Conservation (phyloP, 2,888 invertebrate genomes). For the Lydus trimaculatus region DNA sequence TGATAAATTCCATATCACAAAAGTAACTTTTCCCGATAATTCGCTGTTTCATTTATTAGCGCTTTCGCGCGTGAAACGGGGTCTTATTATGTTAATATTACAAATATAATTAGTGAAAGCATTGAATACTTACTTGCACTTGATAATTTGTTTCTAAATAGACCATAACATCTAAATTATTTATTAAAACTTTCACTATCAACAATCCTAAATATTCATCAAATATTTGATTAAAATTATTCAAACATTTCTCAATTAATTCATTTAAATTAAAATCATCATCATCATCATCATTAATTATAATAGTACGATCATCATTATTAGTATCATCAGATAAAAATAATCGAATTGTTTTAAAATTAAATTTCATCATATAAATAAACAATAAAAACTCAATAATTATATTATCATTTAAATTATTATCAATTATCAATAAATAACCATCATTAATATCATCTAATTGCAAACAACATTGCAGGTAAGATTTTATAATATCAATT, state of each 20-base stretch:
- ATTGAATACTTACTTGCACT: slow-evolving; percentile 33
- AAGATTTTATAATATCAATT: slow-evolving; percentile 22
- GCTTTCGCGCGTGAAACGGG: too few relatives aligned
- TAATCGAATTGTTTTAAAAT: slow-evolving; percentile 20
- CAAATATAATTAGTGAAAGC: too few relatives aligned
- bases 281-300: slow-evolving; percentile 22
- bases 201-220: slow-evolving; percentile 36
- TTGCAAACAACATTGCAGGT: slow-evolving; percentile 32
- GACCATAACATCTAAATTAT: slow-evolving; percentile 38
- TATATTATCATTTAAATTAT: slow-evolving; percentile 14
- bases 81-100: too few relatives aligned
- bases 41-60: too few relatives aligned
- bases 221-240: slow-evolving; percentile 21
- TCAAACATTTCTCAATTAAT: slow-evolving; percentile 37
- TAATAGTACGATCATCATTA: slow-evolving; percentile 23
- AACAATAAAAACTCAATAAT: slow-evolving; percentile 26
- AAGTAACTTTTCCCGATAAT: too few relatives aligned
- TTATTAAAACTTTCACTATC: slow-evolving; percentile 35
- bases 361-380: slow-evolving; percentile 22
- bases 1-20: too few relatives aligned
- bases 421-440: slow-evolving; percentile 17
- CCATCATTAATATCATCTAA: slow-evolving; percentile 25
- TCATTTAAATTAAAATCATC: slow-evolving; percentile 31
- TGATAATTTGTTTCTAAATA: slow-evolving; percentile 36
- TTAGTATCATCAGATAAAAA: slow-evolving; percentile 30